Evolutionary conservation across 2,113 vertebrate species (phyloP).

Genomic region (Prunella fulvescens): DNA sequence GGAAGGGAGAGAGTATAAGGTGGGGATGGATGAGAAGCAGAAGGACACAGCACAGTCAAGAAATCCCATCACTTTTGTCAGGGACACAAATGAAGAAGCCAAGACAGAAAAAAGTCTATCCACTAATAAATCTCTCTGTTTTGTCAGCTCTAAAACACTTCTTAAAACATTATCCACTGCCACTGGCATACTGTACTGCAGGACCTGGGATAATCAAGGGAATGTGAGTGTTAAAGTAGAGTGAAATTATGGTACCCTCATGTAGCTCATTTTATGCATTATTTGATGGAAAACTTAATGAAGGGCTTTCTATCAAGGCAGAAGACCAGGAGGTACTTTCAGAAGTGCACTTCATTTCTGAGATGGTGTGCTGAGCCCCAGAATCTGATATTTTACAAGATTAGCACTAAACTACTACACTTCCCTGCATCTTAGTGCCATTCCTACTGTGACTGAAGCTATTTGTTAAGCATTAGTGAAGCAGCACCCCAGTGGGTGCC

Average conservation of each 20-base stretch:
- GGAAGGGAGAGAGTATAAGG: not conserved
- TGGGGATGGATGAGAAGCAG: not conserved
- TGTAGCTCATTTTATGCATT: not conserved
- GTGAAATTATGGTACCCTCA: not conserved
- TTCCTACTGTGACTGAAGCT: not conserved
- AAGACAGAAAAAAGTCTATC: not conserved
- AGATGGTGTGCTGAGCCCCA: not conserved
- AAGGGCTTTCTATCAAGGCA: not conserved
- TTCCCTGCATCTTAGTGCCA: not conserved
- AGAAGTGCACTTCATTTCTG: not conserved
- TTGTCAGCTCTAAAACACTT: not conserved
- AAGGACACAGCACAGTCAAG: not conserved
- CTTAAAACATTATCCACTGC: not conserved
- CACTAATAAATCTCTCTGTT: not conserved
- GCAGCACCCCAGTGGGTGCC: not conserved
- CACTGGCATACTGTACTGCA: not conserved
- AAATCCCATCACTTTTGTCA: not conserved
- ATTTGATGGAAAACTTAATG: not conserved
- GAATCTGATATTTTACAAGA: not conserved
- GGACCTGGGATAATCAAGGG: rapidly evolving
- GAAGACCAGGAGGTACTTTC: not conserved
- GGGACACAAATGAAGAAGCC: not conserved
- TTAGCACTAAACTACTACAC: not conserved
- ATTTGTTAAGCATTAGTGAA: not conserved
- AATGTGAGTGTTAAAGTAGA: not conserved